These are phyloP conservation scores for Drosophila suzukii DNA, from an alignment of 1,140 invertebrate genomes.

Conservation along the genomic window DNA sequence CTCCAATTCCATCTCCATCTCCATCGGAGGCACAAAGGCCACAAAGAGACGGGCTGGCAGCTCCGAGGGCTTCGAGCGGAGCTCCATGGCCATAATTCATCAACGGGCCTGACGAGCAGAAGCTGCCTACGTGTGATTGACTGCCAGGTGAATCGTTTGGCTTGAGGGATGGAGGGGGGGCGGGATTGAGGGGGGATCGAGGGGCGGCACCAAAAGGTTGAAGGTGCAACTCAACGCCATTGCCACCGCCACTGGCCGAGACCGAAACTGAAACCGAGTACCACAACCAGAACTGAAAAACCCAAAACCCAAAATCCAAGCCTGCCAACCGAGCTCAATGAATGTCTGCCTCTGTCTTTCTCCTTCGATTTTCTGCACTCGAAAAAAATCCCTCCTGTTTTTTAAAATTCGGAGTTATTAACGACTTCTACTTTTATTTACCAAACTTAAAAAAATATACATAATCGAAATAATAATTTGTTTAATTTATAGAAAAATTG, in stretches of 20 bases:
- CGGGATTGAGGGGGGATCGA: not conserved
- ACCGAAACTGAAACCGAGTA: conserved; percentile 36
- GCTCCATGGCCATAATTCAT: conserved; percentile 49
- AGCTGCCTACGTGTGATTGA: conserved; percentile 70
- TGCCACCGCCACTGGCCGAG: conserved; percentile 10
- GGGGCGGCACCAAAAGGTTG: conserved; percentile 24
- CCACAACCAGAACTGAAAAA: conserved; percentile 33
- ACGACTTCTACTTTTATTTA: too few relatives aligned
- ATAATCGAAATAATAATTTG: too few relatives aligned
- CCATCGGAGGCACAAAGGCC: conserved; percentile 25
- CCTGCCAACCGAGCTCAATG: conserved; percentile 30
- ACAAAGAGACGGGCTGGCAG: conserved; percentile 25
- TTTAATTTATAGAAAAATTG: too few relatives aligned
- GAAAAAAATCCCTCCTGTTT: not conserved
- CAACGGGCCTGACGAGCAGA: conserved; percentile 47
- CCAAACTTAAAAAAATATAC: too few relatives aligned
- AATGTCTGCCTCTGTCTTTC: conserved; percentile 29
- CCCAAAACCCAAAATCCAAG: conserved; percentile 28
- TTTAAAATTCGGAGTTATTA: too few relatives aligned
- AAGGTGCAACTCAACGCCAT: conserved; percentile 33
- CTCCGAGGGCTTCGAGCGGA: not conserved
- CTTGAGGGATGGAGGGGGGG: not conserved
- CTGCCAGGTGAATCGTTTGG: conserved; percentile 33
- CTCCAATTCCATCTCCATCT: conserved; percentile 3
- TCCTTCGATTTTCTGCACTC: conserved; percentile 7